phyloP scores from a whole-genome alignment of 2,113 vertebrate genomes.

The Semicossyphus pulcher region DNA sequence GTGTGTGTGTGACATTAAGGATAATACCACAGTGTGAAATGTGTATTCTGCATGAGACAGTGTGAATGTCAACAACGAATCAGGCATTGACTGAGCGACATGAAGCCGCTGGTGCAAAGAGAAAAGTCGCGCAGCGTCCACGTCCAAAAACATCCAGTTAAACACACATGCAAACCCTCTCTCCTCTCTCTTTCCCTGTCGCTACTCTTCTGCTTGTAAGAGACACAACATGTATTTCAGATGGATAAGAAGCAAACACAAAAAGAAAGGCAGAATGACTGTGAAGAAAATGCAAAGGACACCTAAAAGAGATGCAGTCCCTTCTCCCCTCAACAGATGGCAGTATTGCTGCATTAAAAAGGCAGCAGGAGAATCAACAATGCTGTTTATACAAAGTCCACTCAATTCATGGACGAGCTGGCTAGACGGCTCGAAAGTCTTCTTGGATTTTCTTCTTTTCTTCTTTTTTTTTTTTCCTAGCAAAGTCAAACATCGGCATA shows the following conservation, averaged over 20 bases:
- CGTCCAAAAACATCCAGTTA: conserved; percentile 59
- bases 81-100: conserved; percentile 60
- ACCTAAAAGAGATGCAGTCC: conserved; percentile 74
- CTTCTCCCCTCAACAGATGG: conserved; percentile 88
- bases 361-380: not conserved
- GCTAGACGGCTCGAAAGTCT: conserved; percentile 26
- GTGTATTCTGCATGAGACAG: conserved; percentile 53
- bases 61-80: conserved; percentile 29
- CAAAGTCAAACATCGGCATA: conserved; percentile 30
- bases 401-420: conserved; percentile 13
- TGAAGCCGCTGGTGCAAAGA: conserved; percentile 47
- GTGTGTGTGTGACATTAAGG: conserved; percentile 29
- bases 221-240: conserved; percentile 49
- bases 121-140: conserved; percentile 24
- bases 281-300: conserved; percentile 5
- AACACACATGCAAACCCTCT: not conserved
- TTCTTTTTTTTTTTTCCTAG: not conserved
- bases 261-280: conserved; percentile 14
- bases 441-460: conserved; percentile 17
- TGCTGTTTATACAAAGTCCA: conserved; percentile 18
- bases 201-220: not conserved
- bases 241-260: conserved; percentile 23
- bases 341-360: conserved; percentile 90
- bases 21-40: conserved; percentile 36
- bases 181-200: not conserved